Percentiles rank a stretch among this genome's conserved stretches.
Conservation (phyloP, 2,113 vertebrate species). For the Carassius gibelio region DNA sequence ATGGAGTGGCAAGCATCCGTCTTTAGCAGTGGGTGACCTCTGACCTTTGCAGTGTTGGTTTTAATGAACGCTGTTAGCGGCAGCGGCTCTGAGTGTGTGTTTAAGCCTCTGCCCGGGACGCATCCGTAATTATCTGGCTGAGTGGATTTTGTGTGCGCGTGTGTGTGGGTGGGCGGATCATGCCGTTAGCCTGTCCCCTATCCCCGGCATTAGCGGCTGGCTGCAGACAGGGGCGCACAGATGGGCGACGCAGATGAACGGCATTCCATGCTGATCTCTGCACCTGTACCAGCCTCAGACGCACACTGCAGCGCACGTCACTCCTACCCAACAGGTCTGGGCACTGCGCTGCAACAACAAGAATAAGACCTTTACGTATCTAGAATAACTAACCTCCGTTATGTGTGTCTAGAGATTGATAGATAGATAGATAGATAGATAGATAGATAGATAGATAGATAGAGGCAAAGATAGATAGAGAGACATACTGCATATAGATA, state of each 20-base stretch:
- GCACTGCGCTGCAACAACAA: neutral
- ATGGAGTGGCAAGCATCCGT: conserved; percentile 45
- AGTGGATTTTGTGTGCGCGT: conserved; percentile 46
- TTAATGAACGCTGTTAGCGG: conserved; percentile 57
- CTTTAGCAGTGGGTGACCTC: conserved; percentile 49
- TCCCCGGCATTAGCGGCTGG: conserved; percentile 48
- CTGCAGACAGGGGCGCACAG: conserved; percentile 32
- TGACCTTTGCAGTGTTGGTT: conserved; percentile 51
- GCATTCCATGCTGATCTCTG: conserved; percentile 33
- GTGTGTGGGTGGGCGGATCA: conserved; percentile 41
- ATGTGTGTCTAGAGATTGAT: neutral
- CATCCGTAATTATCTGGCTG: conserved; percentile 57
- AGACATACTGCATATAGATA: neutral
- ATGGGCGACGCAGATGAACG: conserved; percentile 31
- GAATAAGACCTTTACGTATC: neutral
- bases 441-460: neutral
- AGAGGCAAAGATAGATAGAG: too few species aligned
- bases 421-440: neutral
- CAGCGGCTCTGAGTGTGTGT: conserved; percentile 47
- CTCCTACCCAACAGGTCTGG: neutral
- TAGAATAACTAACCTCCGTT: neutral
- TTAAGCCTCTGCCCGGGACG: conserved; percentile 50
- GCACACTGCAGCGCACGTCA: neutral
- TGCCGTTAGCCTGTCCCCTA: conserved; percentile 43
- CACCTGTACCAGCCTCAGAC: conserved; percentile 29